Evolutionary conservation across 1,140 invertebrate species (phyloP), one percentile per base, ranked within the genome.

Genomic region (Frieseomelitta varia): DNA sequence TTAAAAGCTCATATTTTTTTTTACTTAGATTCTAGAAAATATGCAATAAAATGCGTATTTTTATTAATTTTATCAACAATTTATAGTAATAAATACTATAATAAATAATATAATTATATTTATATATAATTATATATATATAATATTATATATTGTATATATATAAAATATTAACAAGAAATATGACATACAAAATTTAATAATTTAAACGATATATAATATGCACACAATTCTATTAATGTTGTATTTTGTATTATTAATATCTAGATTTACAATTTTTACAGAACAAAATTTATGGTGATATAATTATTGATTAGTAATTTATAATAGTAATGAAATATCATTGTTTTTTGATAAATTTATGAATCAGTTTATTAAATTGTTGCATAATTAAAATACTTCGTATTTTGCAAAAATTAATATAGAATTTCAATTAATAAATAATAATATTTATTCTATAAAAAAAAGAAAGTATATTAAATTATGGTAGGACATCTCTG

Each of bases 381-480:
- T 71, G 4, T 30, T 47, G 19, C 21, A 71, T 71, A 47, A 24
- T 58, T 58, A 14, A 61, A 61, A 24, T 4, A n/a, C 11, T 61
- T 61, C 4, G 21, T 30, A 30, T 55, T 55, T 30, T 24, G 17
- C 24, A 12, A 24, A 47, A 73, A 73, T 55, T 39, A 73, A 73
- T 47, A n/a, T 71, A 47, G 12, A 53, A 47, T n/a, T 15, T 71
- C 1, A 17, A 51, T 69, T 51, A 39, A 12, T 73, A 55, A 10
- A n/a, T n/a, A 55, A 55, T 30, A 30, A 21, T 73, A 21, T 27
- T 2, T 73, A 30, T 6, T 30, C 55, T 30, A 12, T 30, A 55
- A 78, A 51, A 78, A 67, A 80, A 84, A 76, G 85, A 91, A 90
- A 89, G 79, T 72, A 55, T 30, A 53, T 21, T 84, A 92, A 88